Evolutionary conservation across 2,888 invertebrate species (phyloP), one percentile per base, ranked within the genome.

Genomic region (Neoaliturus tenellus): DNA sequence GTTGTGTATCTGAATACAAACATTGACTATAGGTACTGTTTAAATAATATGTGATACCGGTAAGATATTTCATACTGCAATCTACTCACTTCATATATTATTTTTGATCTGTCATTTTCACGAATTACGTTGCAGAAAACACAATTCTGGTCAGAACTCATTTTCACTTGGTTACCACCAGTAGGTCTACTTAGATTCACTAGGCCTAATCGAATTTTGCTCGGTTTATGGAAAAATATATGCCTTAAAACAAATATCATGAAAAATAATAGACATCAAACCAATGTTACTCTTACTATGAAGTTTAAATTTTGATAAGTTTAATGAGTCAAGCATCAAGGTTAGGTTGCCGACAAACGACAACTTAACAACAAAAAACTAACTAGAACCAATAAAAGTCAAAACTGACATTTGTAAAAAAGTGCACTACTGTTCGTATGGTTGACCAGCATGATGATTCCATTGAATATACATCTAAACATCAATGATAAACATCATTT

Each of bases 41-140:
- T 39, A 39, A 39, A 39, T 39, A 39, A 39, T 39, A 39, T 5
- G 39, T 5, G 12, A 39, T 5, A 8, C 12, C 12, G 39, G 12
- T 39, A 39, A 12, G 39, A 39, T 12, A 39, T 39, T 39, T 39
- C 10, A 44, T n/a, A n/a, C n/a, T n/a, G n/a, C n/a, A 44, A 14
- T 3, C 8, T 44, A 84, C 83, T 20, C 89, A 91, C 91, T 89
- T 96, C 94, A 87, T 92, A 94, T 80, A 95, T 90, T 85, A 95
- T 92, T 87, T 94, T 93, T 0, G 94, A 93, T 0, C 92, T 90
- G 31, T 92, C 92, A 85, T 93, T 90, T 80, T 94, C 94, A 58
- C 92, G 92, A 17, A 93, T 91, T 81, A 97, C 96, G 89, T 95
- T 93, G 89, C 96, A 97, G 90, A 97, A 97, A 86, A 95, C 90